Percentiles rank a stretch among this genome's conserved stretches.
Conservation (phyloP, 2,888 invertebrate species). For the Tribolium freemani region DNA sequence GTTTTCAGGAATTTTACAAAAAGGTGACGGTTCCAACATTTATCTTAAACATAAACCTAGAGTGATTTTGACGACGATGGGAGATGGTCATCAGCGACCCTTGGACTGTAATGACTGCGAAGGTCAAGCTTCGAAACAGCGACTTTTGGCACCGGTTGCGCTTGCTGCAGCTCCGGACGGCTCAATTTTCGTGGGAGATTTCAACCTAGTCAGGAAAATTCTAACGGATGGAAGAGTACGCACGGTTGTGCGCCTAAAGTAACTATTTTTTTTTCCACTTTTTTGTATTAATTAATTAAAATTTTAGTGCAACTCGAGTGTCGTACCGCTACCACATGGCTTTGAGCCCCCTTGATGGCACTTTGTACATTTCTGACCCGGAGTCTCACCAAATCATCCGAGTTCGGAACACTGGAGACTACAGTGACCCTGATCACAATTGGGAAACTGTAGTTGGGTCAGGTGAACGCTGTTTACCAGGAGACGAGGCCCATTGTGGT, state of each 20-base stretch:
- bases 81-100: slow-evolving; percentile 90
- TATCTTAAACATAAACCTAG: slow-evolving; percentile 94
- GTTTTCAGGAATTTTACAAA: slow-evolving; percentile 89
- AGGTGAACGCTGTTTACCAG: slow-evolving; percentile 92
- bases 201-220: slow-evolving; percentile 91
- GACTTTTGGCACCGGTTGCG: slow-evolving; percentile 93
- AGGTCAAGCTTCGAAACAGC: slow-evolving; percentile 83
- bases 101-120: slow-evolving; percentile 87
- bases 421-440: slow-evolving; percentile 89
- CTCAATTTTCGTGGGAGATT: slow-evolving; percentile 94
- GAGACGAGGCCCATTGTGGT: slow-evolving; percentile 95
- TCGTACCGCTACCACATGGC: slow-evolving; percentile 98
- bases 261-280: slow-evolving; percentile 54
- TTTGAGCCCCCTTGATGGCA: slow-evolving; percentile 92
- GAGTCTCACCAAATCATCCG: slow-evolving; percentile 95
- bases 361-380: slow-evolving; percentile 95
- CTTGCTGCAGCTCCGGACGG: slow-evolving; percentile 94
- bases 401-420: slow-evolving; percentile 86
- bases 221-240: slow-evolving; percentile 86
- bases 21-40: slow-evolving; percentile 96
- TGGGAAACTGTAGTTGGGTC: slow-evolving; percentile 97
- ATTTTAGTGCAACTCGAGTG: slow-evolving; percentile 87
- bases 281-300: background rate
- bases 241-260: slow-evolving; percentile 87
- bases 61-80: slow-evolving; percentile 91